Conservation (phyloP, 2,888 invertebrate genomes). For the Heliconius erato region DNA sequence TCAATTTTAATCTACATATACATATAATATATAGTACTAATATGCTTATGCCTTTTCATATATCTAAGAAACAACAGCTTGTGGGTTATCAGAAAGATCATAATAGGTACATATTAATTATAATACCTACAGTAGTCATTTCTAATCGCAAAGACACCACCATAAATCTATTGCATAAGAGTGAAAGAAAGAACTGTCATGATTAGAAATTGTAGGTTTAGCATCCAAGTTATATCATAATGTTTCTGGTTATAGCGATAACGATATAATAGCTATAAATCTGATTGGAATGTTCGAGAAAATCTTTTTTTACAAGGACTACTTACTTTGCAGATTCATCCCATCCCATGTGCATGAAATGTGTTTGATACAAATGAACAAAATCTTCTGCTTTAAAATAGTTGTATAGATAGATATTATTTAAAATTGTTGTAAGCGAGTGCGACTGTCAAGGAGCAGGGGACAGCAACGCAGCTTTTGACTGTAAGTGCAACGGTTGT, state of each 20-base stretch:
- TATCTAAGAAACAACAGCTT: conserved; percentile 3
- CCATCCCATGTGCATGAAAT: too few relatives aligned
- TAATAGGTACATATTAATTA: neutral
- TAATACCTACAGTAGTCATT: conserved; percentile 3
- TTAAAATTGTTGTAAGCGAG: too few relatives aligned
- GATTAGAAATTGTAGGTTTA: neutral
- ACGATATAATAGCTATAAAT: too few relatives aligned
- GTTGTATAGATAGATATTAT: too few relatives aligned
- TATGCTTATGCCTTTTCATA: neutral
- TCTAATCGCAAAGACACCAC: neutral
- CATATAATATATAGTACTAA: neutral
- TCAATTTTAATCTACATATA: neutral
- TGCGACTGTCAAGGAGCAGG: too few relatives aligned
- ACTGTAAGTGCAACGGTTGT: too few relatives aligned
- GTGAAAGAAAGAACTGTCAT: conserved; percentile 12
- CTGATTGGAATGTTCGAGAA: too few relatives aligned
- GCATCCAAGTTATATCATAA: neutral
- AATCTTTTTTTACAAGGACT: too few relatives aligned
- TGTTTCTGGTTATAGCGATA: neutral
- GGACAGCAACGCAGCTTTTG: too few relatives aligned
- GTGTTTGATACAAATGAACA: too few relatives aligned
- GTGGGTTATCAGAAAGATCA: conserved; percentile 16
- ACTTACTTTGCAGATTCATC: too few relatives aligned
- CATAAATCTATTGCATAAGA: conserved; percentile 12
- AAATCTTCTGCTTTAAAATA: too few relatives aligned